phyloP scores from a whole-genome alignment of 1,140 invertebrate genomes.

The Bradysia coprophila region DNA sequence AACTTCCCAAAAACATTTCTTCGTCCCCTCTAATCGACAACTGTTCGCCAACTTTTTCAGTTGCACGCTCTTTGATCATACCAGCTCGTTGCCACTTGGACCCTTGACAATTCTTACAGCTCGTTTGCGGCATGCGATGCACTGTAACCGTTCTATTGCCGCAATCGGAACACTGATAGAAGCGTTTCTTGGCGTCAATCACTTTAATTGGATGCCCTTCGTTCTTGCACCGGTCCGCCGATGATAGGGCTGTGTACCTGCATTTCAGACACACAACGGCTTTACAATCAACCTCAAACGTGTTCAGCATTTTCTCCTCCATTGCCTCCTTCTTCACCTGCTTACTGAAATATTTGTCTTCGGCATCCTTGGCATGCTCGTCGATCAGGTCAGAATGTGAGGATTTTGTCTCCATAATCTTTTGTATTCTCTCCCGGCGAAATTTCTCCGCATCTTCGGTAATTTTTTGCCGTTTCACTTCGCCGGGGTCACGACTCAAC shows the following conservation, averaged over 20 bases:
- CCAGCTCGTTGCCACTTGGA: conserved; percentile 55
- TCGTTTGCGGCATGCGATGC: conserved; percentile 51
- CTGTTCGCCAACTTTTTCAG: conserved; percentile 25
- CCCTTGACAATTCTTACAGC: conserved; percentile 58
- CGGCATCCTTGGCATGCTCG: conserved; percentile 46
- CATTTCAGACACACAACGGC: conserved; percentile 78
- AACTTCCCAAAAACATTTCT: conserved; percentile 42
- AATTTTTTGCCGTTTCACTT: conserved; percentile 27
- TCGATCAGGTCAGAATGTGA: conserved; percentile 56
- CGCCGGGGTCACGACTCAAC: conserved; percentile 23
- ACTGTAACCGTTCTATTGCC: conserved; percentile 61
- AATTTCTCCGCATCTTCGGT: conserved; percentile 25
- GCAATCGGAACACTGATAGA: conserved; percentile 80
- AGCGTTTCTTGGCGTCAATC: conserved; percentile 63
- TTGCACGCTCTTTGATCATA: conserved; percentile 59
- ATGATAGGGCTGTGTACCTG: conserved; percentile 74
- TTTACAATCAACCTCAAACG: conserved; percentile 65
- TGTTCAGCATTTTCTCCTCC: conserved; percentile 81
- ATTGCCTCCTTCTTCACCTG: conserved; percentile 77
- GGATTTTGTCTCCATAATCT: conserved; percentile 62
- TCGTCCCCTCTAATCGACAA: conserved; percentile 55
- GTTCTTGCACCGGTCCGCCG: conserved; percentile 64
- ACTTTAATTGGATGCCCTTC: conserved; percentile 61
- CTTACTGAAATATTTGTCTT: conserved; percentile 75
- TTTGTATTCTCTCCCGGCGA: conserved; percentile 48